Evolutionary conservation across 2,113 vertebrate genomes (phyloP), one percentile per base, ranked within the genome.

Genomic region (Pogona vitticeps): DNA sequence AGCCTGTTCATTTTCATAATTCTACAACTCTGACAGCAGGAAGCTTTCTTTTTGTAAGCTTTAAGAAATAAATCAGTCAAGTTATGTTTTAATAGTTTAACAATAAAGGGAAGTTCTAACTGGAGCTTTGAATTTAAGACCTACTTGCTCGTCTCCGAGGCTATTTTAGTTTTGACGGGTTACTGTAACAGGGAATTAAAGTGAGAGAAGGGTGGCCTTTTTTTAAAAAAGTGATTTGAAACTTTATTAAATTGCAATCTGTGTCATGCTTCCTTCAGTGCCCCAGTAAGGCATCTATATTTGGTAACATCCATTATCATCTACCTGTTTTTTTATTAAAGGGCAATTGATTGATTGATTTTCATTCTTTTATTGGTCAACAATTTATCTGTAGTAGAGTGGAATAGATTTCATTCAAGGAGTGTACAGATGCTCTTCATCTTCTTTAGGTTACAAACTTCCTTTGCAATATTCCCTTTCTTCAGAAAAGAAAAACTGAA

Each of bases 351-450:
- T 63, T 72, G 28, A 63, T 80, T 26, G 56, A 40, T 61, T 80
- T 33, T 40, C n/a, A 79, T 61, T 59, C 15, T 71, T 70, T 15
- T 59, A 86, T 86, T 72, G 63, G 17, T 71, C 23, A 46, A 61
- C 2, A 14, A 31, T n/a, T n/a, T 68, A 68, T 68, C 65, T 40
- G 33, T n/a, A 85, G 20, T 40, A 52, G n/a, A 56, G 33, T 56
- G 31, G 17, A 9, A 3, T 31, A 7, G 17, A 23, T 0, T 3
- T 33, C 0, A 0, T 85, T 61, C 75, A 68, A 70, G 9, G 58
- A 56, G 61, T 38, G 31, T 33, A 3, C 20, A 52, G 61, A 18
- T 0, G 0, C 10, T 36, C 0, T 0, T 61, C 3, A n/a, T 3
- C 28, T 89, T 17, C 90, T 59, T 63, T 67, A 0, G 0, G 0